Percentiles rank a stretch among this genome's conserved stretches.
These are phyloP conservation scores for Leptopterna dolabrata DNA, from an alignment of 2,888 invertebrate species.

Conservation along the genomic window DNA sequence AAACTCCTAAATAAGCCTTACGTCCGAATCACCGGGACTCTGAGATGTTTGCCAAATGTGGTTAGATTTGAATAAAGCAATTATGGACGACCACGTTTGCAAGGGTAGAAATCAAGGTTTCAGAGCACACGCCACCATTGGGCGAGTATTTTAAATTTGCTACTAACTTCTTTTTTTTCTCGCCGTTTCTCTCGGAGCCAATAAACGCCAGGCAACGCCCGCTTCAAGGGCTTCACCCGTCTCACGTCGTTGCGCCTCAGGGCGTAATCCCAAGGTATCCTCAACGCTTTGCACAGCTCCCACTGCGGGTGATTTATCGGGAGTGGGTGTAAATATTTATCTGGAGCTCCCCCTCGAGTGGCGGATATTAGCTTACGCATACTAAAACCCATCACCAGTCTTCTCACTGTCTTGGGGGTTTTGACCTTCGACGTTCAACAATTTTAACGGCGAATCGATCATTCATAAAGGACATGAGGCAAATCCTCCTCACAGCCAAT, in stretches of 20 bases:
- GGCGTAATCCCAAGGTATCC: background rate
- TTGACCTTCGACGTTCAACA: background rate
- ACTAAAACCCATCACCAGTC: background rate
- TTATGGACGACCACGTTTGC: background rate
- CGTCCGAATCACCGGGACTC: no score
- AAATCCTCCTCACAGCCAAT: background rate
- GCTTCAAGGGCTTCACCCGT: background rate
- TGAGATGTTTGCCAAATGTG: no score
- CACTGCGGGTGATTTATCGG: conserved; percentile 13
- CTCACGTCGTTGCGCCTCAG: background rate
- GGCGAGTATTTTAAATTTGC: background rate
- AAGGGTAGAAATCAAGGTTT: background rate
- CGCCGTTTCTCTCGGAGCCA: background rate
- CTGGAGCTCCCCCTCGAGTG: background rate
- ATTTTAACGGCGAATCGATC: background rate
- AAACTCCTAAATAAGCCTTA: no score
- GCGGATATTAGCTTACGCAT: conserved; percentile 29
- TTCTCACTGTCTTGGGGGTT: background rate
- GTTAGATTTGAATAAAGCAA: background rate
- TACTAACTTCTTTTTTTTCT: background rate
- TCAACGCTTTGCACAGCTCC: background rate
- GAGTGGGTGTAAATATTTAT: conserved; percentile 29
- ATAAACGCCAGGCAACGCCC: background rate
- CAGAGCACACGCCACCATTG: background rate
- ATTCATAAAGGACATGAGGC: background rate